Base-by-base conservation (phyloP, 2,113 vertebrate genomes). In the Hipposideros armiger region DNA sequence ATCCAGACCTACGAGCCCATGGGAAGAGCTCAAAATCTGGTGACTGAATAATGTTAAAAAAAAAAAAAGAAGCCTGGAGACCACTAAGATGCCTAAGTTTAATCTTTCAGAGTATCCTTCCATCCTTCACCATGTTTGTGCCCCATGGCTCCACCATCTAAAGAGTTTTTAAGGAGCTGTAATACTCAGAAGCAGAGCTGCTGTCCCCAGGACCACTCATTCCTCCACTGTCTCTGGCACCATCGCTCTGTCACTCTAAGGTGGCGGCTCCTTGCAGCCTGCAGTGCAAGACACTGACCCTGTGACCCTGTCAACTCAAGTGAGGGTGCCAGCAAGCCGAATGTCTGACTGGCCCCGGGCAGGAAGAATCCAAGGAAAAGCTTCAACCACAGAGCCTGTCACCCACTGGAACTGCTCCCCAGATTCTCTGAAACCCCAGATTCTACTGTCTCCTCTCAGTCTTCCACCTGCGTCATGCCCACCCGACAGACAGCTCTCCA, bases 1-100 rank as follows among this genome's bases (percentile, higher is more conserved):
- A 45, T 45, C 87, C 60, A 36, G 36, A 36, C 36, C 36, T 36
- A 36, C 77, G 70, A 42, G 74, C 36, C 22, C 47, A 54, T 2
- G 17, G 6, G 60, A 81, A 94, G 45, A 92, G 52, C 20, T 95
- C 78, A 88, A 80, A 72, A 52, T 64, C 62, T 89, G n/a, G 19
- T 66, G 76, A n/a, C 4, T 67, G 24, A 66, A 30, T 66, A 32
- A 70, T 10, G 45, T 17, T 76, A 28, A 45, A 40, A 16, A n/a
- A 24, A 36, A 64, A 76, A 86, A 36, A 28, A 5, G 64, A 32
- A 52, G 47, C 54, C 30, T 17, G 10, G n/a, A 28, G 30, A 54
- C 7, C 0, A 36, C 42, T 16, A 30, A 81, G 73, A 42, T 0
- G 15, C 47, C 22, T 14, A 36, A 47, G 83, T 4, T 36, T 26